phyloP scores from a whole-genome alignment of 2,113 vertebrate genomes.

The Callithrix jacchus region DNA sequence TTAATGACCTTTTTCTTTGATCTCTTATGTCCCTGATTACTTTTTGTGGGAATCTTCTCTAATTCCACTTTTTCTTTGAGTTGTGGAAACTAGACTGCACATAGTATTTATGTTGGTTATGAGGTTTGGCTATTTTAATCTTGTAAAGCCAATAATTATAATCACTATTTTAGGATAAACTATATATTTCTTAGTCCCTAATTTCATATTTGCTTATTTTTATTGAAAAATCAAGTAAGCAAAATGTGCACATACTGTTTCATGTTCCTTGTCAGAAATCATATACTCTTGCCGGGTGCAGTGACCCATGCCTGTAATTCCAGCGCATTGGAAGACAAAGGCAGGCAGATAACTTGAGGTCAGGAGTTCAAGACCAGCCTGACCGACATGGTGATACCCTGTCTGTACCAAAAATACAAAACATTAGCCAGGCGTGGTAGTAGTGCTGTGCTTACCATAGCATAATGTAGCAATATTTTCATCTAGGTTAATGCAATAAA shows the following conservation, averaged over 20 bases:
- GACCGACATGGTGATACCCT: no score
- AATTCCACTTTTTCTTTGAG: constrained; percentile 35
- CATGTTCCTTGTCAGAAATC: constrained; percentile 25
- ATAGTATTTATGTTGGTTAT: background rate
- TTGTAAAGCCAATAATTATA: constrained; percentile 38
- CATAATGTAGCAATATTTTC: background rate
- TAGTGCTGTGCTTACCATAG: background rate
- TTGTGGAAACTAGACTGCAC: background rate
- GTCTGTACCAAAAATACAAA: no score
- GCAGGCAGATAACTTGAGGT: no score
- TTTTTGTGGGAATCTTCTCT: constrained; percentile 5
- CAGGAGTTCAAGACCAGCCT: no score
- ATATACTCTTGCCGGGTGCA: background rate
- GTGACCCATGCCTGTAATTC: no score
- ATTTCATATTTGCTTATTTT: constrained; percentile 35
- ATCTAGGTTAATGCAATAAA: background rate
- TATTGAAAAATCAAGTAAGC: constrained; percentile 34
- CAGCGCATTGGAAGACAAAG: no score
- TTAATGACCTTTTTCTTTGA: constrained; percentile 1
- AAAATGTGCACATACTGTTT: constrained; percentile 20
- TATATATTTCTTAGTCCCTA: constrained; percentile 32
- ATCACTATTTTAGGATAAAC: constrained; percentile 19
- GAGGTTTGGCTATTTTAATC: constrained; percentile 33
- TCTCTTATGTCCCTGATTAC: background rate
- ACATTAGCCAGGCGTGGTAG: background rate